These are phyloP conservation scores for Bombus superbus DNA, from an alignment of 1,140 invertebrate genomes.

Conservation along the genomic window DNA sequence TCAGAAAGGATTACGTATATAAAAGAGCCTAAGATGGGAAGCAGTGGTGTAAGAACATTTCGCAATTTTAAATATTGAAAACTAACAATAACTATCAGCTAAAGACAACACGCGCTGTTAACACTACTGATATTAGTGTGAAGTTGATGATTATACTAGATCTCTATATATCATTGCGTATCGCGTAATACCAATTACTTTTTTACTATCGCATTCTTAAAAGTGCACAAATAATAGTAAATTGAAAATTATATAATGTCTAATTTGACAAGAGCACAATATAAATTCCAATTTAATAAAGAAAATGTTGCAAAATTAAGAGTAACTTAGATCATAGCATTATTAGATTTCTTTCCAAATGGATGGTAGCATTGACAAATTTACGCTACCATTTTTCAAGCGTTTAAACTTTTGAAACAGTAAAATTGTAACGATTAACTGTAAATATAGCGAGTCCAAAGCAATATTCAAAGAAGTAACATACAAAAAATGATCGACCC, in stretches of 20 bases:
- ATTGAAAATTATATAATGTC: background rate
- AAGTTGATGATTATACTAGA: constrained; percentile 16
- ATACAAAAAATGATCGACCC: background rate
- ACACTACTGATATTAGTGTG: background rate
- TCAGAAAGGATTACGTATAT: background rate
- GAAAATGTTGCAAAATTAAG: background rate
- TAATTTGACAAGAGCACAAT: background rate
- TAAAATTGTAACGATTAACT: background rate
- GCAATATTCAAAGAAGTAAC: background rate
- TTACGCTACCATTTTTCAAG: background rate
- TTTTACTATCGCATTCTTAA: background rate
- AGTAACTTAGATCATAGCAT: background rate
- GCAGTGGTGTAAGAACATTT: constrained; percentile 6
- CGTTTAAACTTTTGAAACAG: constrained; percentile 18
- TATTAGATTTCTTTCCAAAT: background rate
- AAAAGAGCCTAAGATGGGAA: background rate
- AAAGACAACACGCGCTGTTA: constrained; percentile 27
- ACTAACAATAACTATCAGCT: background rate
- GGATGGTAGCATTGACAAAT: constrained; percentile 31
- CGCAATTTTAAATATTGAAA: constrained; percentile 17
- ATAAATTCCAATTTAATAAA: background rate
- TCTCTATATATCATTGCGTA: background rate
- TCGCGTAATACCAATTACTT: constrained; percentile 3
- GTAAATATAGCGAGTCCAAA: background rate
- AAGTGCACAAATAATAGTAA: background rate